Conservation (phyloP, 37 sponge, comb jelly and placozoan genomes). For the Axinella damicornis region DNA sequence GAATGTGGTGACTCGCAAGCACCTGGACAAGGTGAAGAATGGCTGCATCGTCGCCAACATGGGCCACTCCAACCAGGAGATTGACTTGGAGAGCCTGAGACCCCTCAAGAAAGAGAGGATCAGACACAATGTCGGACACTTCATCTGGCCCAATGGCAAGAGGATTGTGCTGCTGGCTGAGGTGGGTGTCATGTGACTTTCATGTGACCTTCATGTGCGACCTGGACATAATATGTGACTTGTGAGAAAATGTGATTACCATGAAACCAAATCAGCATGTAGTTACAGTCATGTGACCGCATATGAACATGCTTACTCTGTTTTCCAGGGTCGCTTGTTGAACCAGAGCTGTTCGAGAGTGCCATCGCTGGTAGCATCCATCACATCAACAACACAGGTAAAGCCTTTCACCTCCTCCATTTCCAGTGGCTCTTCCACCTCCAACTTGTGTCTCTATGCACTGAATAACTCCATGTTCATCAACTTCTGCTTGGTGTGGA, state of each 20-base stretch:
- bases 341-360: slow-evolving; percentile 80
- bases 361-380: slow-evolving; percentile 85
- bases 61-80: slow-evolving; percentile 93
- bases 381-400: slow-evolving; percentile 90
- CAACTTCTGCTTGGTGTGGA: too few species aligned
- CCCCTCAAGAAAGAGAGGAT: slow-evolving; percentile 68
- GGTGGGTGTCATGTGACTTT: slow-evolving; percentile 35
- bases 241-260: too few species aligned
- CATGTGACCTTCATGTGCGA: too few species aligned
- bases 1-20: slow-evolving; percentile 76
- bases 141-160: slow-evolving; percentile 79
- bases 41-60: slow-evolving; percentile 90
- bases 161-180: slow-evolving; percentile 82
- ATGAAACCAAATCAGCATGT: too few species aligned
- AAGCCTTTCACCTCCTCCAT: too few species aligned
- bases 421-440: too few species aligned
- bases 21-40: slow-evolving; percentile 80
- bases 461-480: too few species aligned
- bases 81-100: slow-evolving; percentile 74
- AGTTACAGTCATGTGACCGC: too few species aligned
- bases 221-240: too few species aligned
- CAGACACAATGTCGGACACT: slow-evolving; percentile 68
- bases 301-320: too few species aligned
- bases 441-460: too few species aligned
- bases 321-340: slow-evolving; percentile 63